phyloP scores from a whole-genome alignment of 2,797 vertebrate genomes.

The Melanotaenia pygmaea region DNA sequence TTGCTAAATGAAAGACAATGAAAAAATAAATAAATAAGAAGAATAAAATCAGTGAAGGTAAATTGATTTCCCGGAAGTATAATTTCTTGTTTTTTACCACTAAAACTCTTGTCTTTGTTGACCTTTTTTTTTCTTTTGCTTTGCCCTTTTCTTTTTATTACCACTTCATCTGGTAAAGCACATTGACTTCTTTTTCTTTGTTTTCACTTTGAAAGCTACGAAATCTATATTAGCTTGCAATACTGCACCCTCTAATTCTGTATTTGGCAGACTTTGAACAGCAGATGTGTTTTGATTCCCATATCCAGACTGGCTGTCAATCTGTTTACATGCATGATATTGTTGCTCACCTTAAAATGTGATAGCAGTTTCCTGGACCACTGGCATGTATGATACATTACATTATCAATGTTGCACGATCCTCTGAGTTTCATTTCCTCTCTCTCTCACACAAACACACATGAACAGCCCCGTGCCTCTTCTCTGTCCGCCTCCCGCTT shows the following conservation, averaged over 20 bases:
- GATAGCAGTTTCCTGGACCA: slow-evolving; percentile 37
- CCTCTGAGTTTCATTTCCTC: slow-evolving; percentile 31
- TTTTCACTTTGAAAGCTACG: slow-evolving; percentile 13
- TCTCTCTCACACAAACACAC: neutral
- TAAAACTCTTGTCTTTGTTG: slow-evolving; percentile 42
- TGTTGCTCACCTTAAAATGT: slow-evolving; percentile 32
- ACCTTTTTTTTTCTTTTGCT: slow-evolving; percentile 24
- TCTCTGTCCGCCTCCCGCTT: neutral
- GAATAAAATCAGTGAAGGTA: slow-evolving; percentile 47
- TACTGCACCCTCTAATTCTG: slow-evolving; percentile 1
- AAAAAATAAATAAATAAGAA: slow-evolving; percentile 13
- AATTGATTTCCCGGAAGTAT: slow-evolving; percentile 54
- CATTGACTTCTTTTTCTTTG: slow-evolving; percentile 2
- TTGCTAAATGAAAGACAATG: slow-evolving; percentile 41
- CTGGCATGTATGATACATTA: slow-evolving; percentile 35
- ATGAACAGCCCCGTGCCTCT: neutral
- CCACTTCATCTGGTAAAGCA: slow-evolving; percentile 20
- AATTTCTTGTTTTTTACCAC: slow-evolving; percentile 36
- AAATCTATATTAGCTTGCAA: neutral
- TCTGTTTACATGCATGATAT: slow-evolving; percentile 24
- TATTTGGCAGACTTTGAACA: slow-evolving; percentile 9
- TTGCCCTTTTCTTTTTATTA: slow-evolving; percentile 29
- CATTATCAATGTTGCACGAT: slow-evolving; percentile 27
- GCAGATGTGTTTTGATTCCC: slow-evolving; percentile 11
- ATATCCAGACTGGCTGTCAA: slow-evolving; percentile 12